Percentiles rank a stretch among this genome's conserved stretches.
These are phyloP conservation scores for Mesoligia furuncula DNA, from an alignment of 2,888 invertebrate genomes.

Conservation along the genomic window DNA sequence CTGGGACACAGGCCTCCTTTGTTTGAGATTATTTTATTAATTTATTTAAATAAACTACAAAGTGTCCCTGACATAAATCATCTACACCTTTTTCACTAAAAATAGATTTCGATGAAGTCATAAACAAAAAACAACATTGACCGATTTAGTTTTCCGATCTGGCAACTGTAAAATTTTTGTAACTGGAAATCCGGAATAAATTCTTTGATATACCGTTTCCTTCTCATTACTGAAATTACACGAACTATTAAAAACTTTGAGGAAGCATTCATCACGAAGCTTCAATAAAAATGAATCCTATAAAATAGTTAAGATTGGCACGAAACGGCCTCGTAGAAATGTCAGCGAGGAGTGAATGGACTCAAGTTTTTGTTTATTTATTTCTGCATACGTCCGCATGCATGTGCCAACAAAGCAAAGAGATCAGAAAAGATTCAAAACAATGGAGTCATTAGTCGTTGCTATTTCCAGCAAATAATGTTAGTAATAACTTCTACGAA, in stretches of 20 bases:
- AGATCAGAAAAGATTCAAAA: conserved; percentile 80
- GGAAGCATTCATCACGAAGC: conserved; percentile 69
- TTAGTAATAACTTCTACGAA: conserved; percentile 67
- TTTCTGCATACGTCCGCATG: conserved; percentile 85
- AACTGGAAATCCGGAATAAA: conserved; percentile 37
- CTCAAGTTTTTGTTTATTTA: conserved; percentile 86
- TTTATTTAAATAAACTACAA: conserved; percentile 1
- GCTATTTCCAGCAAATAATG: conserved; percentile 73
- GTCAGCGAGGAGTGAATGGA: conserved; percentile 89
- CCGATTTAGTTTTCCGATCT: conserved; percentile 35
- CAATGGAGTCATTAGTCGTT: conserved; percentile 78
- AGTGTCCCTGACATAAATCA: no score
- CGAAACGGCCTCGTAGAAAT: conserved; percentile 83
- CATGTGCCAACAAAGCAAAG: conserved; percentile 85
- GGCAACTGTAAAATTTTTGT: conserved; percentile 41
- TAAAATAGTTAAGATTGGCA: conserved; percentile 83
- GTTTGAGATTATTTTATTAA: no score
- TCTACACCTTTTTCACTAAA: not conserved
- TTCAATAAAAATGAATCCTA: conserved; percentile 74
- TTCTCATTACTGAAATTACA: conserved; percentile 55
- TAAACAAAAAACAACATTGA: conserved; percentile 26
- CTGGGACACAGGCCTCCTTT: no score
- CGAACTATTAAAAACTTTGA: conserved; percentile 60
- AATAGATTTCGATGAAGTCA: conserved; percentile 25
- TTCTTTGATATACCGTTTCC: conserved; percentile 39